Evolutionary conservation across 1,140 invertebrate species (phyloP).

Genomic region (Anoplophora glabripennis): DNA sequence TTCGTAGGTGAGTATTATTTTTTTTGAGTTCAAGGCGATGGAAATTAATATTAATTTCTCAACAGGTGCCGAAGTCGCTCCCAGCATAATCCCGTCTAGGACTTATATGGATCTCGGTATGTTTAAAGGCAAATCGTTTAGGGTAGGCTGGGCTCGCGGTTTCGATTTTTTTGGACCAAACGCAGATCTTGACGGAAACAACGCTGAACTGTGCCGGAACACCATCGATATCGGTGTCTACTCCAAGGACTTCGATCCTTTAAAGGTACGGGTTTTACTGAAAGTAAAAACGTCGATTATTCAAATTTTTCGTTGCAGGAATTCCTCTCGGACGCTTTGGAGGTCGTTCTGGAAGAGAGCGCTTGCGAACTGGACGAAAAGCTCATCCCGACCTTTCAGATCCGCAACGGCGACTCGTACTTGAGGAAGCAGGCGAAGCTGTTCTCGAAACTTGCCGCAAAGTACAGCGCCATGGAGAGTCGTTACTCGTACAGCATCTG

Average conservation of each 20-base stretch:
- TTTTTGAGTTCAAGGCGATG: not conserved
- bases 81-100: constrained; percentile 38
- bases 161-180: constrained; percentile 52
- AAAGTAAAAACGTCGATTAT: not conserved
- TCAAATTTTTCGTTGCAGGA: constrained; percentile 38
- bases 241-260: constrained; percentile 13
- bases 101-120: constrained; percentile 64
- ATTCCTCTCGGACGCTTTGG: constrained; percentile 26
- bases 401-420: constrained; percentile 24
- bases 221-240: constrained; percentile 11
- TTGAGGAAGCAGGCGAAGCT: constrained; percentile 30
- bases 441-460: constrained; percentile 27
- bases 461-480: constrained; percentile 14
- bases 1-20: not conserved
- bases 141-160: constrained; percentile 72
- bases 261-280: constrained; percentile 18
- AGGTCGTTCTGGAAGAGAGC: constrained; percentile 29
- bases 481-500: constrained; percentile 58
- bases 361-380: constrained; percentile 17
- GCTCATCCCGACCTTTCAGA: constrained; percentile 34
- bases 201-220: constrained; percentile 17
- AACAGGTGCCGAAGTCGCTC: not conserved
- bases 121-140: constrained; percentile 66
- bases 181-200: constrained; percentile 3
- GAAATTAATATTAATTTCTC: constrained; percentile 4